Percentiles rank a stretch among this genome's conserved stretches.
Conservation (phyloP, 2,888 invertebrate species). For the Sarcophaga carnaria region DNA sequence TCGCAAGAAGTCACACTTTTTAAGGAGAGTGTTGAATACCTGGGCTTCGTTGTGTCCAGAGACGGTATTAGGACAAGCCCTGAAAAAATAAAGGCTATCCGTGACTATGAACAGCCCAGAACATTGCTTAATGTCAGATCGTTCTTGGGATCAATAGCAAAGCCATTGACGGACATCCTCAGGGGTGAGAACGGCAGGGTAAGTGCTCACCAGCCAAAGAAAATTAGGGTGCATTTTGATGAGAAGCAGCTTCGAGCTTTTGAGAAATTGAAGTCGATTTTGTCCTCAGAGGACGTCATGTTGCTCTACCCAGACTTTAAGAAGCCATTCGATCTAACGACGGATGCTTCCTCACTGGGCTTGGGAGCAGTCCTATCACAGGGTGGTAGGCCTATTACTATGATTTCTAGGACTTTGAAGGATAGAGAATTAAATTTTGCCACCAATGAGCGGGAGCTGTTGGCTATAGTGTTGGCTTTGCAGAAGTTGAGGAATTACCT, state of each 20-base stretch:
- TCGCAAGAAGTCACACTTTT: conserved; percentile 60
- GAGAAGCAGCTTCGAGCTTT: conserved; percentile 60
- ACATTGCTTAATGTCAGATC: conserved; percentile 34
- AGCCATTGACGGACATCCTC: conserved; percentile 65
- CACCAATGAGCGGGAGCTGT: conserved; percentile 73
- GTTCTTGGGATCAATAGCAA: conserved; percentile 63
- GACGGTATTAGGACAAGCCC: conserved; percentile 32
- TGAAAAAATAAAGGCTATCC: conserved; percentile 23
- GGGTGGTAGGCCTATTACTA: conserved; percentile 39
- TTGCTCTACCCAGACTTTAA: conserved; percentile 63
- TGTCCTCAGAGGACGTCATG: conserved; percentile 56
- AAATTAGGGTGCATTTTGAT: conserved; percentile 45
- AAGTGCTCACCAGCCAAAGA: conserved; percentile 58
- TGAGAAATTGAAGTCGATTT: conserved; percentile 57
- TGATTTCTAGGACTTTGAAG: conserved; percentile 30
- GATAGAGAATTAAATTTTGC: conserved; percentile 34
- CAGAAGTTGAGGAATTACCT: conserved; percentile 77
- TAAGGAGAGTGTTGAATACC: conserved; percentile 40
- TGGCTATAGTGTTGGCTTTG: conserved; percentile 77
- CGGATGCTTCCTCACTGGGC: conserved; percentile 41
- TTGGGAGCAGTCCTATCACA: conserved; percentile 56
- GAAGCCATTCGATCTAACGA: conserved; percentile 66
- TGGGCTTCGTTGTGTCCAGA: conserved; percentile 35
- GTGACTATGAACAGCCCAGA: conserved; percentile 21
- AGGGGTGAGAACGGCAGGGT: conserved; percentile 68